Evolutionary conservation across 2,888 invertebrate genomes (phyloP), one percentile per base, ranked within the genome.

Genomic region (Drosophila histrio): DNA sequence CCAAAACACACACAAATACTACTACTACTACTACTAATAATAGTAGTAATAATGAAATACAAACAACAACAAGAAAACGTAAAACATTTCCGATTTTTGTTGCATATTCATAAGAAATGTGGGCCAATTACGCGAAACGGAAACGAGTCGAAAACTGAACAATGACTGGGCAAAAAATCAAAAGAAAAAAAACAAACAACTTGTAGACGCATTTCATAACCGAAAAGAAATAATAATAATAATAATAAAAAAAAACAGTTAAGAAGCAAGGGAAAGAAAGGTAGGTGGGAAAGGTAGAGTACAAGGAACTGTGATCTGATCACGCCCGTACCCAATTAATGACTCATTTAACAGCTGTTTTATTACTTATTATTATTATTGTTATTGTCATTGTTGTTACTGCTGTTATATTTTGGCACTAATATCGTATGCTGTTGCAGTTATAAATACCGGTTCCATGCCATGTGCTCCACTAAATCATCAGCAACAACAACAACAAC

Each of bases 41-140:
- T 64, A 72, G 71, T 52, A 76, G 56, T 49, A 53, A 71, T 53
- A 52, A 69, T 26, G 44, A 39, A 21, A 52, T 43, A 59, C 56
- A 58, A 62, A 59, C 56, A 56, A 39, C n/a, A n/a, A n/a, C n/a
- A n/a, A n/a, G n/a, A n/a, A n/a, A n/a, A n/a, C n/a, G 26, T 26
- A 41, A 72, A 66, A 64, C 47, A 71, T 72, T 84, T 87, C 69
- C 79, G 72, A 78, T 68, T 61, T 61, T 52, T 57, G 58, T 70
- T 75, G 72, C 63, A 62, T 72, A 76, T 77, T 77, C 49, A 65
- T 60, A 63, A 57, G 57, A 70, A 87, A 77, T 89, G 62, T 80
- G 73, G 80, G 77, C 79, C 84, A 87, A 77, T 89, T 89, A 88
- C 74, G 77, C 77, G 80, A 76, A 85, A 70, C 76, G 72, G 77